Conservation (phyloP, 2,797 vertebrate species). For the Platalea minor region DNA sequence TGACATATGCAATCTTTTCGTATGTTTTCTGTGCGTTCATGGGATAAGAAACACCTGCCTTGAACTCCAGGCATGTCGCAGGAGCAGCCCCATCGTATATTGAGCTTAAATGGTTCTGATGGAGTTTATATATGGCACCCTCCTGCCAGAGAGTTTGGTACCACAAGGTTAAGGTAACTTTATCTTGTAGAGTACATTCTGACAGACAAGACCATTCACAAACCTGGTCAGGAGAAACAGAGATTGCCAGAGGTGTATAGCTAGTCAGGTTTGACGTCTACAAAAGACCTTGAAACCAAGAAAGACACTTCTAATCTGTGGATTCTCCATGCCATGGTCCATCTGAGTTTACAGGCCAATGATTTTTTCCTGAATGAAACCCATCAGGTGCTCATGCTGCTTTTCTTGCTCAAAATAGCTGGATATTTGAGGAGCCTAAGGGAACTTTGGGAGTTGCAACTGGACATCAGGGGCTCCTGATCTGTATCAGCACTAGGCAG, state of each 20-base stretch:
- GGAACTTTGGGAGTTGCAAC: not conserved
- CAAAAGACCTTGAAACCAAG: not conserved
- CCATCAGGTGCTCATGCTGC: not conserved
- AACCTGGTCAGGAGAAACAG: not conserved
- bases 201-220: not conserved
- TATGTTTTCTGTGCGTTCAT: not conserved
- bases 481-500: not conserved
- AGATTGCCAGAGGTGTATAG: not conserved
- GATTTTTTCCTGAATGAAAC: not conserved
- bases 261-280: not conserved
- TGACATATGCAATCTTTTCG: not conserved
- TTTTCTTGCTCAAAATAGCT: not conserved
- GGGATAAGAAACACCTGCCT: not conserved
- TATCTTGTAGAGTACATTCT: not conserved
- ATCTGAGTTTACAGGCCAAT: not conserved
- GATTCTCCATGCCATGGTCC: not conserved
- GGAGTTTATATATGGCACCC: not conserved
- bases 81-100: not conserved
- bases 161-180: not conserved
- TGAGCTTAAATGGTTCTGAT: not conserved
- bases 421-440: not conserved
- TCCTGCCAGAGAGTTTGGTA: rapidly evolving
- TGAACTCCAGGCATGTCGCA: not conserved
- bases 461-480: not conserved
- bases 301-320: not conserved